Evolutionary conservation across 2,888 invertebrate species (phyloP).

Genomic region (Oscheius sp.): DNA sequence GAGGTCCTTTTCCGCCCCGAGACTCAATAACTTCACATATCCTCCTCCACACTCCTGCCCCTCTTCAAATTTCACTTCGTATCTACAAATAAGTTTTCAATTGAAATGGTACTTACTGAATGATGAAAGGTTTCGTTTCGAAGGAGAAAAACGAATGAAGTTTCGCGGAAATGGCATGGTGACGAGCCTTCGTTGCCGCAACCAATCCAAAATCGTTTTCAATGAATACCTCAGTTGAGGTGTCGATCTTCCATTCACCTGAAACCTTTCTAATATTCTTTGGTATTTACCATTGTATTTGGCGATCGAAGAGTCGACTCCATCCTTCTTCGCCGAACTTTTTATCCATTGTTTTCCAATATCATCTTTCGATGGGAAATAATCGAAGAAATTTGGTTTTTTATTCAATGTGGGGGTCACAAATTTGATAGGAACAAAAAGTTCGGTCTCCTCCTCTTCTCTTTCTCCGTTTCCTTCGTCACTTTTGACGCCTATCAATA

Average conservation of each 20-base stretch:
- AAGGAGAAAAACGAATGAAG: conserved; percentile 85
- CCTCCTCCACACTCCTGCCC: conserved; percentile 99
- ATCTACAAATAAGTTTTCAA: too few species aligned
- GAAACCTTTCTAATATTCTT: not conserved
- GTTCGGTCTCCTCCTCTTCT: conserved; percentile 29
- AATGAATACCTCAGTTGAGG: conserved; percentile 81
- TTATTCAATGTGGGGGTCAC: conserved; percentile 15
- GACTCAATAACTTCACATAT: conserved; percentile 89
- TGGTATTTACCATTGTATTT: conserved; percentile 86
- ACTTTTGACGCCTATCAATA: not conserved
- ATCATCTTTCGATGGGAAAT: conserved; percentile 56
- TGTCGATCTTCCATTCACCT: conserved; percentile 80
- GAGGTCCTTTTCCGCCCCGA: conserved; percentile 75
- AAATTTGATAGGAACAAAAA: conserved; percentile 40
- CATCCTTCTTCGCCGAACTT: conserved; percentile 90
- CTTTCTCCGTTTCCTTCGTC: too few species aligned
- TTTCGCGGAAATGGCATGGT: conserved; percentile 87
- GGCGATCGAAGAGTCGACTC: conserved; percentile 84
- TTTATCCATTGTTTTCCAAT: conserved; percentile 84
- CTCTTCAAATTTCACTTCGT: conserved; percentile 82
- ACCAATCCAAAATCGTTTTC: conserved; percentile 87
- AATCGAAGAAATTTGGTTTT: conserved; percentile 44
- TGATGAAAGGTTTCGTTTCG: conserved; percentile 79
- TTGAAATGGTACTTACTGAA: conserved; percentile 82
- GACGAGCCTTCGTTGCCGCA: conserved; percentile 88